phyloP scores from a whole-genome alignment of 1,140 invertebrate genomes.

The Cydia fagiglandana region DNA sequence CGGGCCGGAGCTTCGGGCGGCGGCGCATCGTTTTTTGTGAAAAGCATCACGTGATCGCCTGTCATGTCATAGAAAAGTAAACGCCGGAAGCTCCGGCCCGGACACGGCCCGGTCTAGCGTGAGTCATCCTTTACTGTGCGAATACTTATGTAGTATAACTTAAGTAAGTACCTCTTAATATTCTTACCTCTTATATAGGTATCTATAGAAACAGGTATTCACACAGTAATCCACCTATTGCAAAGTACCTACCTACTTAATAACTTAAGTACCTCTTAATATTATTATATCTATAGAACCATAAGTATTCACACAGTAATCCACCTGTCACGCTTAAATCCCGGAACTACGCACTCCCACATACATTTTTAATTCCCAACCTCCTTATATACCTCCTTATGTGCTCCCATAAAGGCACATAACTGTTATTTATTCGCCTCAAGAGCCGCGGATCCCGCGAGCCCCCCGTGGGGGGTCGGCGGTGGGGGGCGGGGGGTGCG shows the following conservation, averaged over 20 bases:
- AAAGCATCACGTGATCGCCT: no score
- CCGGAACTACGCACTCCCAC: not conserved
- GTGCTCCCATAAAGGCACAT: constrained; percentile 16
- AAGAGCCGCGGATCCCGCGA: constrained; percentile 25
- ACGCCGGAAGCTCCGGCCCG: no score
- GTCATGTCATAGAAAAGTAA: no score
- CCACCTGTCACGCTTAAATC: not conserved
- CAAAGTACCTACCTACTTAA: no score
- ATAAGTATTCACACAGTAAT: not conserved
- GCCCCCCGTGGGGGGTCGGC: not conserved
- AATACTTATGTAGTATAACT: no score
- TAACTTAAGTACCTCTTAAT: not conserved
- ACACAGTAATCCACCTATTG: not conserved
- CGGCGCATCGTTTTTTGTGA: no score
- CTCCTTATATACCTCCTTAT: constrained; percentile 13
- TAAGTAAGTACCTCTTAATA: not conserved
- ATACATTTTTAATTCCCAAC: not conserved
- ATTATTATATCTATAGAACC: not conserved
- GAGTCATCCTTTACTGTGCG: no score
- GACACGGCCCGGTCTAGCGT: no score
- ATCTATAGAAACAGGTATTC: not conserved
- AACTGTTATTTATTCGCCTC: constrained; percentile 31
- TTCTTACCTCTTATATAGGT: no score
- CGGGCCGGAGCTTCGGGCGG: no score
- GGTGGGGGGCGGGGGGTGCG: not conserved